phyloP scores from a whole-genome alignment of 2,113 vertebrate species.

The Pelodiscus sinensis region DNA sequence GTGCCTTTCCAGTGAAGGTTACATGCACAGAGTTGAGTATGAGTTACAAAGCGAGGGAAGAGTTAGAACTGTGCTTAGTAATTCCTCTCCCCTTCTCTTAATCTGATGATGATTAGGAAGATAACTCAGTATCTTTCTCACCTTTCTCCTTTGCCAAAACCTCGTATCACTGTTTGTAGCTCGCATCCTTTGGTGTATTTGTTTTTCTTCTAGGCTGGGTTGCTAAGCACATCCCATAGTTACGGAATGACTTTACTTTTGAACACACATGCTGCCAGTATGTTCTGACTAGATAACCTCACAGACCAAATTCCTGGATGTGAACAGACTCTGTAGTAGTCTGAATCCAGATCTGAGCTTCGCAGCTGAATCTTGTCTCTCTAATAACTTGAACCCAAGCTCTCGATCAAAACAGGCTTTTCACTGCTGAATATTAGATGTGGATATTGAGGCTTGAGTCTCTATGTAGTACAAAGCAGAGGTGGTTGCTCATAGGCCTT shows the following conservation, averaged over 20 bases:
- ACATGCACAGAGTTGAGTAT: background rate
- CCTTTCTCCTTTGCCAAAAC: background rate
- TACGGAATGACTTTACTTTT: background rate
- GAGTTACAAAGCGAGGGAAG: constrained; percentile 13
- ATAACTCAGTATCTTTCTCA: constrained; percentile 7
- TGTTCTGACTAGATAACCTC: constrained; percentile 54
- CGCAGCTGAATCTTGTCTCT: constrained; percentile 53
- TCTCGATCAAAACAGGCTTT: constrained; percentile 18
- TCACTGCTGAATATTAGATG: constrained; percentile 8
- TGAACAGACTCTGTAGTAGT: constrained; percentile 57
- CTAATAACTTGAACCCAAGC: constrained; percentile 9
- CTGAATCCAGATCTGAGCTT: constrained; percentile 41
- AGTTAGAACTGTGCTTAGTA: constrained; percentile 7
- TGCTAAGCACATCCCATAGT: background rate
- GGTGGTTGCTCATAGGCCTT: constrained; percentile 20
- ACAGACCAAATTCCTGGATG: constrained; percentile 49
- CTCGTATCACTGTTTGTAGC: constrained; percentile 29
- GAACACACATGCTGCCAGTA: constrained; percentile 44
- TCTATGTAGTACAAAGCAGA: constrained; percentile 12
- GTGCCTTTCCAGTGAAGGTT: constrained; percentile 63
- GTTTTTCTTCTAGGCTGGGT: constrained; percentile 25
- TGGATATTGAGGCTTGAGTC: background rate
- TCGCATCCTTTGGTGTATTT: background rate
- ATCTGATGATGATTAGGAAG: constrained; percentile 17
- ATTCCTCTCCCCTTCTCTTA: background rate